Percentiles rank a stretch among this genome's conserved stretches.
These are phyloP conservation scores for Ochotona princeps DNA, from an alignment of 2,113 vertebrate genomes.

Conservation along the genomic window DNA sequence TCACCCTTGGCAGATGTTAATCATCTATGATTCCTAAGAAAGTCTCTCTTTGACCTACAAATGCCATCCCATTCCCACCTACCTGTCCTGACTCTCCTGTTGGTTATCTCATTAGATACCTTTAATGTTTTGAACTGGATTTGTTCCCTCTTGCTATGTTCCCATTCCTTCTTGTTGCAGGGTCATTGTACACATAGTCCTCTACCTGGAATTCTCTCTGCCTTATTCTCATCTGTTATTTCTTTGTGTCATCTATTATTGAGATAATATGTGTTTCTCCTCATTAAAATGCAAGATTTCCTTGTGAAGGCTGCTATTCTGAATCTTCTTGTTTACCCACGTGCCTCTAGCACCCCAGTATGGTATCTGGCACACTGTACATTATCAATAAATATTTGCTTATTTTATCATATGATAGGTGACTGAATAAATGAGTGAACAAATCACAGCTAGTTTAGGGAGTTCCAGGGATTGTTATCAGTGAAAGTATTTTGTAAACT, in stretches of 20 bases:
- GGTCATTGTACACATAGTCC: neutral
- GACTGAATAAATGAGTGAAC: neutral
- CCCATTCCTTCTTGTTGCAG: neutral
- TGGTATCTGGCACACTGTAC: neutral
- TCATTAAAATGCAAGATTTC: neutral
- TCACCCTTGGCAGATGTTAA: neutral
- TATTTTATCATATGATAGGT: neutral
- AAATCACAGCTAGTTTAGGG: neutral
- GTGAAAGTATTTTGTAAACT: neutral
- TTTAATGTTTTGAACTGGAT: neutral
- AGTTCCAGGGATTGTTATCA: neutral
- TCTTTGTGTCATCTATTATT: neutral
- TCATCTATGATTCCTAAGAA: neutral
- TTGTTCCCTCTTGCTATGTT: neutral
- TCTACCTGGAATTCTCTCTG: neutral
- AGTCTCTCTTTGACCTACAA: neutral
- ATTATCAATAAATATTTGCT: neutral
- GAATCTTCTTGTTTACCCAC: neutral
- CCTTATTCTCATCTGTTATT: neutral
- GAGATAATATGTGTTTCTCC: neutral
- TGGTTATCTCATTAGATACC: fast-evolving
- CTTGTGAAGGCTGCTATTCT: neutral
- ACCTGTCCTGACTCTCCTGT: neutral
- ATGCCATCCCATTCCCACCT: neutral
- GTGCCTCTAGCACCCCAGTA: neutral